Conservation (phyloP, 2,888 invertebrate species). For the Hanleya hanleyi region DNA sequence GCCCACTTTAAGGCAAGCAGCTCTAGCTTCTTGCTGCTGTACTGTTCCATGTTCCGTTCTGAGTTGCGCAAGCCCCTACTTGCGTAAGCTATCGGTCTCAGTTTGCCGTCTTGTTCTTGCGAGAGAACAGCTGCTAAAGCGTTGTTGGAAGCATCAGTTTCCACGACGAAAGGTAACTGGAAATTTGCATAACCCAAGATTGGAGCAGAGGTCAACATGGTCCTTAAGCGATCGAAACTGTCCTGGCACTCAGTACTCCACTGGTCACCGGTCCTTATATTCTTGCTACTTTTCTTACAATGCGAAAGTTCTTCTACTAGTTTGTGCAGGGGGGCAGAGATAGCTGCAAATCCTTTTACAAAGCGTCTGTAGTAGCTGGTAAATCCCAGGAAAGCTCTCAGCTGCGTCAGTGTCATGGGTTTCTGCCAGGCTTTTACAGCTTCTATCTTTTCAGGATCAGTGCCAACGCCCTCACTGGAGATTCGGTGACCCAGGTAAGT, state of each 20-base stretch:
- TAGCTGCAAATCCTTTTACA: not conserved
- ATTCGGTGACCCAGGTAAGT: slow-evolving; percentile 35
- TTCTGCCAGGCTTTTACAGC: slow-evolving; percentile 26
- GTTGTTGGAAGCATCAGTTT: slow-evolving; percentile 21
- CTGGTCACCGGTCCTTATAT: not conserved
- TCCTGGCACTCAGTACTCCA: slow-evolving; percentile 30
- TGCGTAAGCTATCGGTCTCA: slow-evolving; percentile 30
- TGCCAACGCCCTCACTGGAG: slow-evolving; percentile 19
- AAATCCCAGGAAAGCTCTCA: slow-evolving; percentile 30
- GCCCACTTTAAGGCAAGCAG: slow-evolving; percentile 40
- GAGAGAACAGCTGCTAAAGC: slow-evolving; percentile 29
- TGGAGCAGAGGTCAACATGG: slow-evolving; percentile 25
- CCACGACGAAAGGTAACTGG: slow-evolving; percentile 12
- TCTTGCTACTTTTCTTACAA: slow-evolving; percentile 3
- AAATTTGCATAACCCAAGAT: slow-evolving; percentile 36
- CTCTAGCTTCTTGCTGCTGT: slow-evolving; percentile 36
- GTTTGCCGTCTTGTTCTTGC: slow-evolving; percentile 23
- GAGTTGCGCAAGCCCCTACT: slow-evolving; percentile 19
- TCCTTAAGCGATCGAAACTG: slow-evolving; percentile 28
- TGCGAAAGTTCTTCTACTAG: slow-evolving; percentile 3
- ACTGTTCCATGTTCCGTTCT: slow-evolving; percentile 25
- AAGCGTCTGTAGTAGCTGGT: not conserved
- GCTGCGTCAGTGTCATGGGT: slow-evolving; percentile 20
- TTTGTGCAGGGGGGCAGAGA: not conserved
- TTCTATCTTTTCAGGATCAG: slow-evolving; percentile 18